Evolutionary conservation across 92 coral and sea anemone genomes (phyloP).

Genomic region (Porites cylindrica): DNA sequence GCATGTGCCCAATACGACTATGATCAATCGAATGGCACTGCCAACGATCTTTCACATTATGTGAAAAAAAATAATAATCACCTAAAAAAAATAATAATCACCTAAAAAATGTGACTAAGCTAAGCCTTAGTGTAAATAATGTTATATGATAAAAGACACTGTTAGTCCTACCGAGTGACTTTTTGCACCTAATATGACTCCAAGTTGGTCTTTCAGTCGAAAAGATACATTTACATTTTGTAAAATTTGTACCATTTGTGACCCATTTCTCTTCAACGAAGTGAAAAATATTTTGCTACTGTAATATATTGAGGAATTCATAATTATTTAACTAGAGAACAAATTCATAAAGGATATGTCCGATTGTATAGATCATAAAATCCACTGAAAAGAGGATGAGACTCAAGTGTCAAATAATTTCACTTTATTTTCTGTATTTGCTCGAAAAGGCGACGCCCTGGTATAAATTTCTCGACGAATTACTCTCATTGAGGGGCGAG

Average conservation of each 20-base stretch:
- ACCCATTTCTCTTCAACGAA: background rate
- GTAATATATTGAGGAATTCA: slow-evolving; percentile 13
- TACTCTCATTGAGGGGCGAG: too few relatives aligned
- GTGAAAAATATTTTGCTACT: slow-evolving; percentile 33
- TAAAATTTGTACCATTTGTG: slow-evolving; percentile 27
- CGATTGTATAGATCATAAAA: too few relatives aligned
- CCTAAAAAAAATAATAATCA: background rate
- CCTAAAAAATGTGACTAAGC: background rate
- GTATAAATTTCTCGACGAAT: too few relatives aligned
- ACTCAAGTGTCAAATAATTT: too few relatives aligned
- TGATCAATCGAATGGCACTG: too few relatives aligned
- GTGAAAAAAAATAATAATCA: background rate
- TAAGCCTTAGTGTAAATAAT: background rate
- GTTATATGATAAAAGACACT: background rate
- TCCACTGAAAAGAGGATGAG: too few relatives aligned
- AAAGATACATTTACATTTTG: slow-evolving; percentile 18
- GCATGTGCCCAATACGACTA: too few relatives aligned
- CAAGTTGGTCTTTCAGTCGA: background rate
- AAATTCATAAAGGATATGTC: too few relatives aligned
- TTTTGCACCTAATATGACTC: background rate
- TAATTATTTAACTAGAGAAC: background rate
- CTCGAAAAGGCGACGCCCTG: too few relatives aligned
- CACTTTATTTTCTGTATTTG: too few relatives aligned
- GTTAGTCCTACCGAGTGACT: background rate
- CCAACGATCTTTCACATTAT: background rate